Evolutionary conservation across 2,888 invertebrate genomes (phyloP).

Genomic region (Troglohyphantes excavatus): DNA sequence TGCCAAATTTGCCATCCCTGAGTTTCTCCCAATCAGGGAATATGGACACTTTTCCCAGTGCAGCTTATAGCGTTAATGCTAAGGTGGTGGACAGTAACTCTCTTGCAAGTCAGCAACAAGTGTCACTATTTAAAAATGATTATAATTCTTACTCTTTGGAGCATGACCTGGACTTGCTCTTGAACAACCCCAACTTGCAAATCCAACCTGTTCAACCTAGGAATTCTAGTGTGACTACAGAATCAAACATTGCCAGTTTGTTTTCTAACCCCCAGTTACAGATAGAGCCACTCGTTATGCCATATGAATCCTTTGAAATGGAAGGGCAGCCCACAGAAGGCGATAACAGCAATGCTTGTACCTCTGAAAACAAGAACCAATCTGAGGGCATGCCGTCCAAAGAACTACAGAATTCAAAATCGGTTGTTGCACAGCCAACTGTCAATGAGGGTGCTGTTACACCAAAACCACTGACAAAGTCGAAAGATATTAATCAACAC

Average conservation of each 20-base stretch:
- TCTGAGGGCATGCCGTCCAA: neutral
- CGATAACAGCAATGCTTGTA: neutral
- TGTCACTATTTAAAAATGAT: too few relatives aligned
- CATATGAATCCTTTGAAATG: neutral
- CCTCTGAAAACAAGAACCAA: neutral
- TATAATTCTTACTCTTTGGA: neutral
- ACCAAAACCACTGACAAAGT: neutral
- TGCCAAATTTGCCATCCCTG: neutral
- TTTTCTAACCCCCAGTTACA: constrained; percentile 3
- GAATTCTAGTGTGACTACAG: neutral
- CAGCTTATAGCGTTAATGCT: neutral
- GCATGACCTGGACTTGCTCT: neutral
- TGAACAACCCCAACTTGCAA: neutral
- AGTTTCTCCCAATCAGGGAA: neutral
- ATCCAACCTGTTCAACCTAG: neutral
- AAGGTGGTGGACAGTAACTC: neutral
- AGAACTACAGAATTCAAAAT: neutral
- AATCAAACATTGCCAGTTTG: constrained; percentile 11
- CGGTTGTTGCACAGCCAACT: neutral
- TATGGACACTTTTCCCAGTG: neutral
- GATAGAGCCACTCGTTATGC: neutral
- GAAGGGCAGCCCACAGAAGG: neutral
- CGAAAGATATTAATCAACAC: too few relatives aligned
- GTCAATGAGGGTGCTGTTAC: neutral
- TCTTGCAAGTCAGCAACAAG: neutral